A percentile compares a stretch with the other conserved stretches of the same genome.
Evolutionary conservation across 1,140 invertebrate genomes (phyloP).

Genomic region (Drosophila repleta): DNA sequence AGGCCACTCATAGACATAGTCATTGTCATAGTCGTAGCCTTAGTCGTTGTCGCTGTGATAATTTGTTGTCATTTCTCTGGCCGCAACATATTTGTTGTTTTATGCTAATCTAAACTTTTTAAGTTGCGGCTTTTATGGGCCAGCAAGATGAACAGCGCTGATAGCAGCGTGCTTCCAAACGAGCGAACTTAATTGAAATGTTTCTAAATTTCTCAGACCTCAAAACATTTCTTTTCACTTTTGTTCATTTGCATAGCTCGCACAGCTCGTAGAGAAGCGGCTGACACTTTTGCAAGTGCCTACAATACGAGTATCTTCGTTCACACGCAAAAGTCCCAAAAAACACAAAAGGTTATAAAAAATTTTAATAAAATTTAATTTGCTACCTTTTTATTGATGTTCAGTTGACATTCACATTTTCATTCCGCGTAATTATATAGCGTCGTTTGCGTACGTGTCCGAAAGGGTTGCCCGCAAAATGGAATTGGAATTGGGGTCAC

Average conservation of each 20-base stretch:
- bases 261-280: background rate
- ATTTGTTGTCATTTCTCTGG: constrained; percentile 42
- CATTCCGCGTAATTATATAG: constrained; percentile 68
- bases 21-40: no score
- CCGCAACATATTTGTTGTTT: constrained; percentile 25
- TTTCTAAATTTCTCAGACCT: constrained; percentile 49
- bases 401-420: constrained; percentile 77
- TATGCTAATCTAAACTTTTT: constrained; percentile 42
- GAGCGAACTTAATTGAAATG: constrained; percentile 62
- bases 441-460: constrained; percentile 35
- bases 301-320: constrained; percentile 28
- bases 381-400: constrained; percentile 60
- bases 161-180: constrained; percentile 24
- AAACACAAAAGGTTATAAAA: constrained; percentile 37
- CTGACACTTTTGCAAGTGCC: constrained; percentile 24
- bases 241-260: constrained; percentile 43
- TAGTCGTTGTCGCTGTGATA: constrained; percentile 20
- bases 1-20: background rate
- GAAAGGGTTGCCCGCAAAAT: constrained; percentile 43
- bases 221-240: constrained; percentile 44
- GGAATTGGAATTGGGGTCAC: constrained; percentile 60
- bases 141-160: constrained; percentile 46
- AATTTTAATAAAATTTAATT: constrained; percentile 80
- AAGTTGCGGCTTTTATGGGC: constrained; percentile 22
- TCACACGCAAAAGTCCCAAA: constrained; percentile 58